These are phyloP conservation scores for Malaclemys terrapin DNA, from an alignment of 2,113 vertebrate genomes.

Conservation along the genomic window DNA sequence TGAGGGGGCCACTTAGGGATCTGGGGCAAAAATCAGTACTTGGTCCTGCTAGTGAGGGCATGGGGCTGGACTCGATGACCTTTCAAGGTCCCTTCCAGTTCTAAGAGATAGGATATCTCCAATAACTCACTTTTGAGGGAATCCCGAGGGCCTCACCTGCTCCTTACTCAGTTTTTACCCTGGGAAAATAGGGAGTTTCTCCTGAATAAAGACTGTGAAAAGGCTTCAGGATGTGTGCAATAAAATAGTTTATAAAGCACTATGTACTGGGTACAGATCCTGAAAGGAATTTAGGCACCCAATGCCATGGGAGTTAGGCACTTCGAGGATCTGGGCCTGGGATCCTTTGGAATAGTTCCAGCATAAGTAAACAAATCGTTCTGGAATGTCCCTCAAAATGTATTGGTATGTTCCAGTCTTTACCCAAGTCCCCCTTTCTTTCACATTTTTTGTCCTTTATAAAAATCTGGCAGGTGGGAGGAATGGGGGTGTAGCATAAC, in stretches of 20 bases:
- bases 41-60: no score
- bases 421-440: neutral
- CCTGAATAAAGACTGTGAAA: neutral
- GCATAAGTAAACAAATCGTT: neutral
- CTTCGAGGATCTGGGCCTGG: neutral
- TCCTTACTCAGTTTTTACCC: neutral
- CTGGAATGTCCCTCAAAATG: neutral
- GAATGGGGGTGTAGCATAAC: neutral
- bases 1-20: no score
- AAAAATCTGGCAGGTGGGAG: rapidly evolving
- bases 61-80: no score
- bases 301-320: neutral
- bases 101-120: no score
- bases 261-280: neutral
- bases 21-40: no score
- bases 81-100: no score
- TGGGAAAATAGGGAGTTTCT: neutral
- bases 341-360: neutral
- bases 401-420: neutral
- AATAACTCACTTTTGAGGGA: neutral
- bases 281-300: no score
- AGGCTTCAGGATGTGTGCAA: neutral
- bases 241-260: neutral
- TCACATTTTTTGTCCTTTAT: neutral
- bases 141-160: neutral